These are phyloP conservation scores for Enteromius radiatus DNA, from an alignment of 2,797 vertebrate species.

Conservation along the genomic window DNA sequence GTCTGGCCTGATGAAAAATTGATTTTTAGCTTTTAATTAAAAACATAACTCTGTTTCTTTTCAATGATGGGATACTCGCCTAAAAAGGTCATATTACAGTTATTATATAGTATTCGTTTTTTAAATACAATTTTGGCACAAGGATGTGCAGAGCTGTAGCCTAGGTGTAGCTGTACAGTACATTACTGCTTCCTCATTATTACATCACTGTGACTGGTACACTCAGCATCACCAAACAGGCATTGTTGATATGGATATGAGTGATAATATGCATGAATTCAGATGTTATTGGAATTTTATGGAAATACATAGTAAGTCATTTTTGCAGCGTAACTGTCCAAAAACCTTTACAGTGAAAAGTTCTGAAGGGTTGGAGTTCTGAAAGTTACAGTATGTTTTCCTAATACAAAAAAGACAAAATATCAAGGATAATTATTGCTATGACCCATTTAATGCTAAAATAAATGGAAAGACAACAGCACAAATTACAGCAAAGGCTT, in stretches of 20 bases:
- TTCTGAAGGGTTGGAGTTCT: background rate
- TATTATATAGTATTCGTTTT: too few relatives aligned
- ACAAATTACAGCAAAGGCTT: background rate
- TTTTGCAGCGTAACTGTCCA: constrained; percentile 1
- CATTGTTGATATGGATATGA: background rate
- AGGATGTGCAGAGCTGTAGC: background rate
- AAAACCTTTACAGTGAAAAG: background rate
- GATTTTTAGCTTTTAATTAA: constrained; percentile 6
- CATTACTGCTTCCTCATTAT: background rate
- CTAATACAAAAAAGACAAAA: background rate
- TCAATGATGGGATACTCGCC: background rate
- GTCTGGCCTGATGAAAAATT: constrained; percentile 83
- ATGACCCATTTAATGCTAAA: background rate
- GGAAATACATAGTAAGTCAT: background rate
- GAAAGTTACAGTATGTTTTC: background rate
- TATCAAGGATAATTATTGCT: background rate
- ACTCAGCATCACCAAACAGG: background rate
- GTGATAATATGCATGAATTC: background rate
- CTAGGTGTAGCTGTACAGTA: too few relatives aligned
- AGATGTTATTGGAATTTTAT: background rate
- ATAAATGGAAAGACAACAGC: constrained; percentile 26
- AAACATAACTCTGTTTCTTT: background rate
- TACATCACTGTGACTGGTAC: background rate
- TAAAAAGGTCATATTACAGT: background rate
- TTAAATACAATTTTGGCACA: background rate